A percentile compares a stretch with the other conserved stretches of the same genome.
These are phyloP conservation scores for Cygnus atratus DNA, from an alignment of 2,113 vertebrate species.

Conservation along the genomic window DNA sequence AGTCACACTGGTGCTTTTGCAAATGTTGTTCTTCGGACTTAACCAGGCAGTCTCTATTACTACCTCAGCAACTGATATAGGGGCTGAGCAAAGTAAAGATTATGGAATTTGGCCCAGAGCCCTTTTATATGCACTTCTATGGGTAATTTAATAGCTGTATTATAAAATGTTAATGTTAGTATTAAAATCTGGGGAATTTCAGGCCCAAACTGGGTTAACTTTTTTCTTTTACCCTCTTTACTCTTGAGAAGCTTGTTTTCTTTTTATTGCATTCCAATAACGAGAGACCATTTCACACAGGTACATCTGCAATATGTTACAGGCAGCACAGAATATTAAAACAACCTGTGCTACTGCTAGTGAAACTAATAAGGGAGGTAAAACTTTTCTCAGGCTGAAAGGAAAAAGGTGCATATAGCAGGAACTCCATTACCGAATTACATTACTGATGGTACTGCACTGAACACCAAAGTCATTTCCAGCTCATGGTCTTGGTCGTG, in stretches of 20 bases:
- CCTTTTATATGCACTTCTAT: slow-evolving; percentile 12
- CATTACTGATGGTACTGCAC: not conserved
- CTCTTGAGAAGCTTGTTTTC: slow-evolving; percentile 52
- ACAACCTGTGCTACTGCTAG: slow-evolving; percentile 65
- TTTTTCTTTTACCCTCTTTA: slow-evolving; percentile 39
- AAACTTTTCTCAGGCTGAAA: slow-evolving; percentile 32
- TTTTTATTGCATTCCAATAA: slow-evolving; percentile 68
- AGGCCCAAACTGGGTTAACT: not conserved
- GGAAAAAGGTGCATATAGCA: slow-evolving; percentile 6
- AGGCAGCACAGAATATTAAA: slow-evolving; percentile 59
- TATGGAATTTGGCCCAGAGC: slow-evolving; percentile 21
- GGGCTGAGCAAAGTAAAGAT: not conserved
- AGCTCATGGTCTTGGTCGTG: not conserved
- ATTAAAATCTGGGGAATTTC: slow-evolving; percentile 63
- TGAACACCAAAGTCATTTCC: not conserved
- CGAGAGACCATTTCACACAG: slow-evolving; percentile 49
- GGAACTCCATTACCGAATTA: not conserved
- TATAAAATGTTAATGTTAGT: slow-evolving; percentile 55
- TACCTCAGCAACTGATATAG: not conserved
- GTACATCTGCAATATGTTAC: slow-evolving; percentile 69
- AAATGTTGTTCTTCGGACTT: not conserved
- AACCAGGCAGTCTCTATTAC: not conserved
- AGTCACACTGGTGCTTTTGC: not conserved
- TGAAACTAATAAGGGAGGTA: slow-evolving; percentile 48
- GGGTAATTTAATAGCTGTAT: slow-evolving; percentile 54